Conservation (phyloP, 30 jellyfish, hydroid and myxozoan genomes). For the Aurelia sp. region DNA sequence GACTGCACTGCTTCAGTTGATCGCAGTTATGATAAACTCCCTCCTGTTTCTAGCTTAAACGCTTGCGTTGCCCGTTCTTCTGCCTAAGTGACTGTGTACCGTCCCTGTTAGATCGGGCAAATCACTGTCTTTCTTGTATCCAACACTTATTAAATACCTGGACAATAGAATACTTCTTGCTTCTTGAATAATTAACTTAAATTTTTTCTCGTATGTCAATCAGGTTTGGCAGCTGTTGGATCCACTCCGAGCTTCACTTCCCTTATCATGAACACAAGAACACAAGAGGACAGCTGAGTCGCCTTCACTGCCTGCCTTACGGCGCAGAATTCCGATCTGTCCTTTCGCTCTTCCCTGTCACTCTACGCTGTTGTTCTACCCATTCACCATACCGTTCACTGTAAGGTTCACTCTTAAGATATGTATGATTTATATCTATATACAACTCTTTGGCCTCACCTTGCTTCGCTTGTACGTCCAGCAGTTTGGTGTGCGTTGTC, state of each 20-base stretch:
- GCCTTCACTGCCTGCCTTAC: background rate
- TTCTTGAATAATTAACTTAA: slow-evolving; percentile 45
- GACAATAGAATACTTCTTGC: slow-evolving; percentile 41
- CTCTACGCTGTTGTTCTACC: too few relatives aligned
- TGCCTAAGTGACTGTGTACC: background rate
- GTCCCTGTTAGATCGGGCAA: slow-evolving; percentile 5
- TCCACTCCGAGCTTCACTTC: background rate
- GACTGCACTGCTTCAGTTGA: too few relatives aligned
- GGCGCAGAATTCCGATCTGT: too few relatives aligned
- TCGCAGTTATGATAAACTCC: too few relatives aligned
- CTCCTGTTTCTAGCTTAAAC: background rate
- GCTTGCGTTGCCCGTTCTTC: background rate
- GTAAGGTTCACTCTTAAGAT: too few relatives aligned
- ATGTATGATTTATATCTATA: too few relatives aligned
- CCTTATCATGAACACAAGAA: background rate
- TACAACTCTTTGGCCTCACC: too few relatives aligned
- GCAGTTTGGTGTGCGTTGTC: too few relatives aligned
- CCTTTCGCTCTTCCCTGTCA: too few relatives aligned
- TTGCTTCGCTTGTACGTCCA: too few relatives aligned
- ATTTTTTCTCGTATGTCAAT: slow-evolving; percentile 41
- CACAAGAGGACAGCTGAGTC: slow-evolving; percentile 4
- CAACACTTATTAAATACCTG: slow-evolving; percentile 48
- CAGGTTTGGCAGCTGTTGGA: slow-evolving; percentile 53
- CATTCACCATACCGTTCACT: too few relatives aligned
- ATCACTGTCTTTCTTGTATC: slow-evolving; percentile 58